Conservation (phyloP, 2,113 vertebrate species). For the Odontesthes bonariensis region DNA sequence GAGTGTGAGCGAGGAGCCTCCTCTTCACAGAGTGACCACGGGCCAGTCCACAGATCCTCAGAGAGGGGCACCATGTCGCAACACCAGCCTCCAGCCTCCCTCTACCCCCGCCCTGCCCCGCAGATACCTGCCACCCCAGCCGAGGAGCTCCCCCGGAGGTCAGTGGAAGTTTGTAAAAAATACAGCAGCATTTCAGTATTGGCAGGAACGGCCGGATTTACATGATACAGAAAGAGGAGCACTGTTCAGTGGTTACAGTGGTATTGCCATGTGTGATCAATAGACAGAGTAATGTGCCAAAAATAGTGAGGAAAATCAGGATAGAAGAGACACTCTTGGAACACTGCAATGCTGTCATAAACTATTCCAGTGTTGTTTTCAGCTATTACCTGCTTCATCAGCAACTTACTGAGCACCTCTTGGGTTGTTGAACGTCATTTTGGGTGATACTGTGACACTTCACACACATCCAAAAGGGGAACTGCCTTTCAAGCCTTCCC, state of each 20-base stretch:
- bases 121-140: constrained; percentile 76
- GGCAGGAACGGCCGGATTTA: neutral
- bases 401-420: neutral
- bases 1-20: constrained; percentile 75
- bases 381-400: neutral
- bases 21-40: constrained; percentile 68
- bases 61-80: constrained; percentile 59
- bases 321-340: neutral
- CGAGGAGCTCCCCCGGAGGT: constrained; percentile 77
- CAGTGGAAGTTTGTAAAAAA: neutral
- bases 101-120: constrained; percentile 75
- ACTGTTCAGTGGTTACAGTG: constrained; percentile 14
- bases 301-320: neutral
- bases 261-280: constrained; percentile 26
- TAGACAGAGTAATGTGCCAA: neutral
- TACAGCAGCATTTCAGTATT: neutral
- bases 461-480: neutral
- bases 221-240: neutral
- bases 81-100: constrained; percentile 74
- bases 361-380: neutral
- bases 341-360: neutral
- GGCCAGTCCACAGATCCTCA: constrained; percentile 48
- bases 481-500: neutral
- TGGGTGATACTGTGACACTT: neutral
- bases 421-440: constrained; percentile 23